phyloP scores from a whole-genome alignment of 64 coral and sea anemone species.

The Stichodactyla helianthus region DNA sequence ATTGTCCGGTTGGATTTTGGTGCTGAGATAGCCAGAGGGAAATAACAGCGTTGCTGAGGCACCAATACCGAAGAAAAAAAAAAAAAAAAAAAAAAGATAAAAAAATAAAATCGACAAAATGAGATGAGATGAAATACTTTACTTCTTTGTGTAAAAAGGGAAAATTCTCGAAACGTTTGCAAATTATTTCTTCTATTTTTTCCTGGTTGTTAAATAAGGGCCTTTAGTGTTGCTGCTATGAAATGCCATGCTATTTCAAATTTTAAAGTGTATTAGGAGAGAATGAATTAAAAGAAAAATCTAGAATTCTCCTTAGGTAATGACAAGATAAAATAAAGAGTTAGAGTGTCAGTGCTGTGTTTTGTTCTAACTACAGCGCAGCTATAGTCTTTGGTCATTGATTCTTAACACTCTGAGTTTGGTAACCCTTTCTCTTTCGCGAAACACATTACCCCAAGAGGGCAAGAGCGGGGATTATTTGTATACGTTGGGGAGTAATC shows the following conservation, averaged over 20 bases:
- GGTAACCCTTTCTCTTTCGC: no score
- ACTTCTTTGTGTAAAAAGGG: not conserved
- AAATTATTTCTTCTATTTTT: not conserved
- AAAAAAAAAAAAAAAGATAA: not conserved
- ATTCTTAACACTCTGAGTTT: no score
- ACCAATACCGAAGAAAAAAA: not conserved
- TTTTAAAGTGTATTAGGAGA: not conserved
- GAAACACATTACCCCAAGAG: no score
- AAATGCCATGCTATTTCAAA: not conserved
- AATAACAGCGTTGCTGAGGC: not conserved
- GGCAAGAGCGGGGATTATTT: no score
- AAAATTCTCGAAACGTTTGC: not conserved
- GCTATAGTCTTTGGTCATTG: no score
- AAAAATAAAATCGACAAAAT: not conserved
- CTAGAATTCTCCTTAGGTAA: not conserved
- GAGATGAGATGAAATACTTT: not conserved
- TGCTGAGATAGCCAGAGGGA: not conserved
- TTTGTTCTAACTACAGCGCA: no score
- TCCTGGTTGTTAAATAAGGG: not conserved
- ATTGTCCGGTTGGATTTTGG: slow-evolving; percentile 25
- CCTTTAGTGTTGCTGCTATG: not conserved
- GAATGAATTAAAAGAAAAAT: not conserved
- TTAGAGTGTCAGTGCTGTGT: not conserved
- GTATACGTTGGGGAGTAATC: no score
- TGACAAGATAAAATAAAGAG: not conserved